Percentiles rank a stretch among this genome's conserved stretches.
These are phyloP conservation scores for Drosophila percnosoma DNA, from an alignment of 2,888 invertebrate genomes.

Conservation along the genomic window DNA sequence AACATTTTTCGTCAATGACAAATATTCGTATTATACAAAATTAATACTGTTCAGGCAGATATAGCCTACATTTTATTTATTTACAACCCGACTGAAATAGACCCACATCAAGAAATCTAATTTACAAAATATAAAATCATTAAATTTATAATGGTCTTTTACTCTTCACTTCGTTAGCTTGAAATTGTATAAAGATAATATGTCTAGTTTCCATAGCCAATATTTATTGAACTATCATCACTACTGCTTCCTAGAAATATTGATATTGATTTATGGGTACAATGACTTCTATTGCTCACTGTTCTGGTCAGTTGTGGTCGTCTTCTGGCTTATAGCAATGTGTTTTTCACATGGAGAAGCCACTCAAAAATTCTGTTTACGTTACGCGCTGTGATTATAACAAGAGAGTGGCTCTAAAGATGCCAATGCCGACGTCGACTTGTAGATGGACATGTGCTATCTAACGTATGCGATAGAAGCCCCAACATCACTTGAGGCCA, in stretches of 20 bases:
- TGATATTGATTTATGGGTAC: constrained; percentile 29
- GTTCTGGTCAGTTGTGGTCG: constrained; percentile 17
- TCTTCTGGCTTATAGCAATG: constrained; percentile 43
- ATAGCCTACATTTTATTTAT: not conserved
- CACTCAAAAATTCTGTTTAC: constrained; percentile 77
- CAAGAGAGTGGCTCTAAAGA: constrained; percentile 57
- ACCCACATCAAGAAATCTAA: not conserved
- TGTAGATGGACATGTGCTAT: constrained; percentile 57
- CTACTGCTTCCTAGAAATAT: constrained; percentile 8
- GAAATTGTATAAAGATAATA: not conserved
- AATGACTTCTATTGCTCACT: constrained; percentile 51
- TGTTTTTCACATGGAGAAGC: constrained; percentile 67
- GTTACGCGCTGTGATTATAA: constrained; percentile 78
- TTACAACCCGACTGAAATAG: not conserved
- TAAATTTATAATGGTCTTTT: not conserved
- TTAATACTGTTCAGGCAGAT: not conserved
- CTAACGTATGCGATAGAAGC: constrained; percentile 47
- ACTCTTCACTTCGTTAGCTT: not conserved
- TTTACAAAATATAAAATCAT: not conserved
- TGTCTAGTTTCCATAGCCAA: not conserved
- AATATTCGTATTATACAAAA: not conserved
- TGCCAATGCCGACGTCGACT: constrained; percentile 40
- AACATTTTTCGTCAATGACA: not conserved
- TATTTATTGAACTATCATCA: constrained; percentile 1
- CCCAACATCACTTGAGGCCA: constrained; percentile 14